phyloP scores from a whole-genome alignment of 2,797 vertebrate species.

The Morelia viridis region DNA sequence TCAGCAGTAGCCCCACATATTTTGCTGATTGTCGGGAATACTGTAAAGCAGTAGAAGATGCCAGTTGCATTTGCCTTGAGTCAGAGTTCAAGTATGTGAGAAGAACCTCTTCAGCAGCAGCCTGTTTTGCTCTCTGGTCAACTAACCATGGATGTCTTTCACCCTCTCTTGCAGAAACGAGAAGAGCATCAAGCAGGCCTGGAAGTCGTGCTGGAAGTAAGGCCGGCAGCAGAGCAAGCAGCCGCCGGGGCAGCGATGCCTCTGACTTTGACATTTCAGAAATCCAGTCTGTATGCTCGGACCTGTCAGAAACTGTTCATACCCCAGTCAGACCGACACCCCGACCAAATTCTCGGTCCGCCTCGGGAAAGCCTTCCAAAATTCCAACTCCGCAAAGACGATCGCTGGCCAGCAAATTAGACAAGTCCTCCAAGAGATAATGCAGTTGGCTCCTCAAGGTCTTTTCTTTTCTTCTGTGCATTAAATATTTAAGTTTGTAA shows the following conservation, averaged over 20 bases:
- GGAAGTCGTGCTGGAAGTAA: slow-evolving; percentile 90
- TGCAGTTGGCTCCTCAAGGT: slow-evolving; percentile 69
- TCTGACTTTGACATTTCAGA: slow-evolving; percentile 99
- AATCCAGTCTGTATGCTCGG: slow-evolving; percentile 96
- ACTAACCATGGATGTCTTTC: not conserved
- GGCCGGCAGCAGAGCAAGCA: slow-evolving; percentile 94
- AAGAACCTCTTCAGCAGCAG: not conserved
- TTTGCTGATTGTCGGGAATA: not conserved
- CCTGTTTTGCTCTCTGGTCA: not conserved
- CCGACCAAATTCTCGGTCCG: slow-evolving; percentile 83
- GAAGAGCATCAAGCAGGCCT: slow-evolving; percentile 82
- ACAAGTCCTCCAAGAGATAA: slow-evolving; percentile 95
- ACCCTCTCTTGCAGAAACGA: slow-evolving; percentile 75
- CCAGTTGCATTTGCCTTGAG: not conserved
- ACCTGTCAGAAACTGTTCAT: slow-evolving; percentile 85
- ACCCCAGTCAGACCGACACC: slow-evolving; percentile 79
- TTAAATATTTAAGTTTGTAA: slow-evolving; percentile 89
- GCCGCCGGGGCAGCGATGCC: slow-evolving; percentile 93
- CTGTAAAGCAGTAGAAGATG: not conserved
- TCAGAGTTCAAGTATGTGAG: not conserved
- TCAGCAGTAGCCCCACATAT: not conserved
- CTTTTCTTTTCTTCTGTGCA: slow-evolving; percentile 71
- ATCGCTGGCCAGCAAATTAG: slow-evolving; percentile 86
- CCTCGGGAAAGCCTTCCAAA: slow-evolving; percentile 89
- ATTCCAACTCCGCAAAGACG: slow-evolving; percentile 94